A percentile compares a stretch with the other conserved stretches of the same genome.
Conservation (phyloP, 2,113 vertebrate genomes). For the Mirounga angustirostris region DNA sequence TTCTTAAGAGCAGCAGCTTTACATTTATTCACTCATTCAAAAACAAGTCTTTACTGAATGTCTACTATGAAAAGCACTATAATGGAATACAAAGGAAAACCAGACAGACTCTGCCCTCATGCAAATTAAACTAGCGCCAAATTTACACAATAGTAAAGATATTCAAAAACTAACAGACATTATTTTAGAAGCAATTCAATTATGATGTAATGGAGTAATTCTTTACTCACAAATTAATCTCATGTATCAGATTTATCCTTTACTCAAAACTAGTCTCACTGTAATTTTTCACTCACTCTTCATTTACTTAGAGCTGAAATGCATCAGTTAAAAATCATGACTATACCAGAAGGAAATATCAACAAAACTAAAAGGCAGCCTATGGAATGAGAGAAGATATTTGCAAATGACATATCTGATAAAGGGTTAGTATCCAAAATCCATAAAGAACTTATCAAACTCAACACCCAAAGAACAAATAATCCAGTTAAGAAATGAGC, state of each 20-base stretch:
- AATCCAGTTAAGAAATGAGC: neutral
- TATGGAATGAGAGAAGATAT: neutral
- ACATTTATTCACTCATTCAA: neutral
- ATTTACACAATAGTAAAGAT: slow-evolving; percentile 31
- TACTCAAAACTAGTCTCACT: neutral
- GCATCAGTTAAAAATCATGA: slow-evolving; percentile 16
- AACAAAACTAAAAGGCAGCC: neutral
- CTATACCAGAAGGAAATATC: neutral
- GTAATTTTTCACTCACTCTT: neutral
- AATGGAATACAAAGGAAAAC: slow-evolving; percentile 6
- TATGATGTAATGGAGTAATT: neutral
- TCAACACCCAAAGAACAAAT: neutral
- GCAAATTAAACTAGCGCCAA: slow-evolving; percentile 22
- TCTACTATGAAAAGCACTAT: neutral
- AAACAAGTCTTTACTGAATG: neutral
- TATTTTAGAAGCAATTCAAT: neutral
- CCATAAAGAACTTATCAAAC: neutral
- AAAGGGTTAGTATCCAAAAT: neutral
- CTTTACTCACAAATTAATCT: neutral
- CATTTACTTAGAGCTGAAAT: slow-evolving; percentile 27
- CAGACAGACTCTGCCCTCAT: neutral
- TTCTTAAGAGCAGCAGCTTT: neutral
- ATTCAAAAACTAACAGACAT: neutral
- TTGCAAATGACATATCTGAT: neutral
- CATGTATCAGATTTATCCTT: slow-evolving; percentile 10